Evolutionary conservation across 2,113 vertebrate genomes (phyloP).

Genomic region (Propithecus coquereli): DNA sequence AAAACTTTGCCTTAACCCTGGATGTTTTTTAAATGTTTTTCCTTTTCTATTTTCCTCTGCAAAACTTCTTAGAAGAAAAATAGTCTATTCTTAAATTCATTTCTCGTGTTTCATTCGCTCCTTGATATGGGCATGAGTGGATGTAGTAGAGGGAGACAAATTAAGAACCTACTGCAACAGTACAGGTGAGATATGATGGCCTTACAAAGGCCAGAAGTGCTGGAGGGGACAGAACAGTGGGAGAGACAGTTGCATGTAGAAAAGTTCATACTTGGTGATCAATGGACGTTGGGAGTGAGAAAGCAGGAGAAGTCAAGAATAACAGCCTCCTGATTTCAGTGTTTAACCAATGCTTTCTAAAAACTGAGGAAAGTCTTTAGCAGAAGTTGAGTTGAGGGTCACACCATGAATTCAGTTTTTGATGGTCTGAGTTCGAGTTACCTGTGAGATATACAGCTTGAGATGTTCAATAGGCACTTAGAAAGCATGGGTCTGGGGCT

Average conservation of each 20-base stretch:
- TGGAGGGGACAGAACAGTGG: not conserved
- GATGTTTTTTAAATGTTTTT: not conserved
- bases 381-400: not conserved
- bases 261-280: not conserved
- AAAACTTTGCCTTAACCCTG: not conserved
- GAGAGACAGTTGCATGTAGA: not conserved
- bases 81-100: not conserved
- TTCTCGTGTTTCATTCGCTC: not conserved
- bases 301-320: not conserved
- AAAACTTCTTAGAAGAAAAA: not conserved
- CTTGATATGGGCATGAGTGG: not conserved
- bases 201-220: not conserved
- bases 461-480: not conserved
- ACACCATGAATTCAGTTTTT: not conserved
- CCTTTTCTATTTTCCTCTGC: not conserved
- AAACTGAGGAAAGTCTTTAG: not conserved
- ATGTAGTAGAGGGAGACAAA: not conserved
- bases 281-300: not conserved
- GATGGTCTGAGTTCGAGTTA: not conserved
- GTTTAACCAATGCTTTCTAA: not conserved
- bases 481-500: not conserved
- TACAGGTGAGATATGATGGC: not conserved
- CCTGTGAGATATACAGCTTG: not conserved
- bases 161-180: not conserved
- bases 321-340: not conserved